Percentiles rank a stretch among this genome's conserved stretches.
phyloP scores from a whole-genome alignment of 2,888 invertebrate genomes.

The Silvanus unidentatus region DNA sequence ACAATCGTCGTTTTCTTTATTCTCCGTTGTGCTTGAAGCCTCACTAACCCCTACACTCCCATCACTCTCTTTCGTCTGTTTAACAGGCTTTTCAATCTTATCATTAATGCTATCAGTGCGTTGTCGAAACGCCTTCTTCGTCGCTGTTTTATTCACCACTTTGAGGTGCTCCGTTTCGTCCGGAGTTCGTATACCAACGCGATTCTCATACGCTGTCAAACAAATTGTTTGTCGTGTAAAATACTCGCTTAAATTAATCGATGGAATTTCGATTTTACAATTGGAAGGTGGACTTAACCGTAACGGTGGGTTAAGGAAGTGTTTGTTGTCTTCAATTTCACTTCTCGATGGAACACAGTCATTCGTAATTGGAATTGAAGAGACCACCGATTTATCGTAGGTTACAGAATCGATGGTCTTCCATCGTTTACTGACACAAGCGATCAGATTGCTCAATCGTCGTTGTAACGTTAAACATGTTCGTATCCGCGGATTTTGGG shows the following conservation, averaged over 20 bases:
- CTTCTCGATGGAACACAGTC: conserved; percentile 28
- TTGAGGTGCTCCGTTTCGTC: conserved; percentile 14
- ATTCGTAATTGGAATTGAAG: conserved; percentile 26
- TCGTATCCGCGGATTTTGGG: conserved; percentile 85
- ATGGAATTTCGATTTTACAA: conserved; percentile 63
- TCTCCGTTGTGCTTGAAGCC: background rate
- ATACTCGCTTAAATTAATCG: conserved; percentile 69
- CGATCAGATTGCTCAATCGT: conserved; percentile 63
- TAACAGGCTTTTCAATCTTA: conserved; percentile 20
- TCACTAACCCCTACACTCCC: background rate
- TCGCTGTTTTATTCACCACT: conserved; percentile 12
- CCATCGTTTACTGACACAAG: conserved; percentile 74
- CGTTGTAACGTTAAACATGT: conserved; percentile 69
- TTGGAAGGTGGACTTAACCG: conserved; percentile 53
- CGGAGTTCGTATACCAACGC: conserved; percentile 53
- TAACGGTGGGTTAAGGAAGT: conserved; percentile 27
- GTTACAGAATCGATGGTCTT: conserved; percentile 44
- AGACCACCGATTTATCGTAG: conserved; percentile 36
- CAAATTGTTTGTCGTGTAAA: conserved; percentile 73
- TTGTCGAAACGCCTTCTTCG: conserved; percentile 17
- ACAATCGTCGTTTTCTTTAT: background rate
- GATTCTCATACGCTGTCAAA: conserved; percentile 68
- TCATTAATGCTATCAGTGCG: conserved; percentile 23
- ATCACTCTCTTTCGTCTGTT: conserved; percentile 11
- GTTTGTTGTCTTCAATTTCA: conserved; percentile 26